phyloP scores from a whole-genome alignment of 2,797 vertebrate genomes.

The Limosa lapponica region DNA sequence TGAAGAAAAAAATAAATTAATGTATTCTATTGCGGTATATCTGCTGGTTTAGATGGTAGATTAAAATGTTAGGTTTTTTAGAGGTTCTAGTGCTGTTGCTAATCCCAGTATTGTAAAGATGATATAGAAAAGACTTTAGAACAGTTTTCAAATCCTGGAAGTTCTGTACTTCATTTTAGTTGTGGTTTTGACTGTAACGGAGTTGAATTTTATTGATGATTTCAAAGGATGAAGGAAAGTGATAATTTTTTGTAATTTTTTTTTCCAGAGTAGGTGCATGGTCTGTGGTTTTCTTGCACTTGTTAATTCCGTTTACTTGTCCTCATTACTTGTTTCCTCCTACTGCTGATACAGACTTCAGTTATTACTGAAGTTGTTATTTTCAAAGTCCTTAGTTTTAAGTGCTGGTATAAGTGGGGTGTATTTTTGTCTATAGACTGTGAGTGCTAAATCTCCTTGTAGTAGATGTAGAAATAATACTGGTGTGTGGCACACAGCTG shows the following conservation, averaged over 20 bases:
- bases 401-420: rapidly evolving
- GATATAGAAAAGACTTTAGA: not conserved
- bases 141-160: not conserved
- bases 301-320: not conserved
- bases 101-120: not conserved
- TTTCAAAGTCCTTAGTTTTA: not conserved
- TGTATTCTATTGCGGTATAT: not conserved
- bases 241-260: not conserved
- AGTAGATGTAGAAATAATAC: not conserved
- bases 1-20: not conserved
- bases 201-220: not conserved
- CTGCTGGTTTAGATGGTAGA: not conserved
- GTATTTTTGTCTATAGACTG: not conserved
- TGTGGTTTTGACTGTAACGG: not conserved
- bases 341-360: not conserved
- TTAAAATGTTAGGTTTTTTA: not conserved
- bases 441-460: not conserved
- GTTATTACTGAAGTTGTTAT: not conserved
- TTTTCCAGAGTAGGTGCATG: rapidly evolving
- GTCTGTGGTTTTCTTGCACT: not conserved
- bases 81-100: not conserved
- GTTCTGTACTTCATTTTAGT: not conserved
- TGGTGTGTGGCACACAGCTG: not conserved
- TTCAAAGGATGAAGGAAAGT: not conserved
- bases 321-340: not conserved